phyloP scores from a whole-genome alignment of 2,113 vertebrate species.

The Chaetodon trifascialis region DNA sequence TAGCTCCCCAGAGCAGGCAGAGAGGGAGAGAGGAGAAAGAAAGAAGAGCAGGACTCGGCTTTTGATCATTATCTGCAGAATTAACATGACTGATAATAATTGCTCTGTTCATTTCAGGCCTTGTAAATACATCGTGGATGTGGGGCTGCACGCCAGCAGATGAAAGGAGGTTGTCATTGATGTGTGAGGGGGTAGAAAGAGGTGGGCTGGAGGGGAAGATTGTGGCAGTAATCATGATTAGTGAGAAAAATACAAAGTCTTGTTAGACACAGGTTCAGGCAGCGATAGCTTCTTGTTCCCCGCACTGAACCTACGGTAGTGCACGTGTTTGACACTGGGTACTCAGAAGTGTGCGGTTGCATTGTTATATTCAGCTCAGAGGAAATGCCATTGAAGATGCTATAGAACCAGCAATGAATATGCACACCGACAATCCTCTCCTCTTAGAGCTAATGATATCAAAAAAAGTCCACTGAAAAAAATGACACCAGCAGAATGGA shows the following conservation, averaged over 20 bases:
- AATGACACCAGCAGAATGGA: slow-evolving; percentile 49
- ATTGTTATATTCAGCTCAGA: slow-evolving; percentile 31
- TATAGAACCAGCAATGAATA: slow-evolving; percentile 25
- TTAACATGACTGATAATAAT: slow-evolving; percentile 85
- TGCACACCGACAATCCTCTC: slow-evolving; percentile 21
- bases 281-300: slow-evolving; percentile 62
- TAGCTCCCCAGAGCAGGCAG: slow-evolving; percentile 73
- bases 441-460: slow-evolving; percentile 49
- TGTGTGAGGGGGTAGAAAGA: slow-evolving; percentile 72
- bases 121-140: slow-evolving; percentile 78
- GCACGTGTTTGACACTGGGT: slow-evolving; percentile 38
- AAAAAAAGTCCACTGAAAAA: slow-evolving; percentile 41
- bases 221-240: slow-evolving; percentile 78
- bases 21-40: slow-evolving; percentile 62
- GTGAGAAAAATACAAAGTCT: slow-evolving; percentile 70
- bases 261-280: slow-evolving; percentile 74
- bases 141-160: slow-evolving; percentile 67
- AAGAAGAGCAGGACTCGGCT: slow-evolving; percentile 69
- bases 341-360: slow-evolving; percentile 44
- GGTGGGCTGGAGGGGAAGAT: slow-evolving; percentile 76
- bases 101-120: slow-evolving; percentile 80
- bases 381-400: slow-evolving; percentile 13
- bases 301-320: slow-evolving; percentile 24
- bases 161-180: slow-evolving; percentile 80
- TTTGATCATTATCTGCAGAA: slow-evolving; percentile 86